Evolutionary conservation across 2,797 vertebrate genomes (phyloP), one percentile per base, ranked within the genome.

Genomic region (Taeniopygia guttata): DNA sequence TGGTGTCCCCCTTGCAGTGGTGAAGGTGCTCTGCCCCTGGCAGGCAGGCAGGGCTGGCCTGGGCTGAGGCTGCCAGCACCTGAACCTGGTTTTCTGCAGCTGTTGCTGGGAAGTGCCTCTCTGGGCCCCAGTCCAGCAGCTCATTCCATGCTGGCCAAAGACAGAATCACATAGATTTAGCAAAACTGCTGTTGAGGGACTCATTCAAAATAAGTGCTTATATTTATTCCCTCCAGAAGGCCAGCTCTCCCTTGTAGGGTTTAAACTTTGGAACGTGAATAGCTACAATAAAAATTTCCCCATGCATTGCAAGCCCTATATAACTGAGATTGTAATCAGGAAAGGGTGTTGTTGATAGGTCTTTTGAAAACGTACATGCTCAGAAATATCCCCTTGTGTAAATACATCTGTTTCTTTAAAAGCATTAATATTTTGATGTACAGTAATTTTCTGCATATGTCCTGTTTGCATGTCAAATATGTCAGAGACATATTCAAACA

Each of bases 351-450:
- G 3, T 48, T 55, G 66, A 26, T 5, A 0, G 0, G 21, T 73
- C 68, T 93, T 85, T 76, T 87, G 54, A 72, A 96, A 96, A 89
- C 16, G 26, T 79, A 52, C 51, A 10, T 58, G 63, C 84, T 75
- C 7, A 16, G 81, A 95, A 63, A 80, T 80, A 66, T 51, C 89
- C 74, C 66, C 93, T 85, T 85, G 84, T 72, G 66, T 27, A 87
- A 92, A 93, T 88, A 59, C 23, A 45, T 6, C 3, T 34, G 63
- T 85, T 93, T 76, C 29, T 93, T 96, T 91, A 93, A 97, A 97
- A 94, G 85, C 89, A 83, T 87, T 70, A 49, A 25, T 52, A 36
- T 48, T 84, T 72, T 72, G 49, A 73, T 66, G 36, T 32, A 48
- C 74, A 63, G 34, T 94, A 63, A 56, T 92, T 93, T 95, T 87